A percentile compares a stretch with the other conserved stretches of the same genome.
phyloP scores from a whole-genome alignment of 2,797 vertebrate species.

The Caiman crocodilus region DNA sequence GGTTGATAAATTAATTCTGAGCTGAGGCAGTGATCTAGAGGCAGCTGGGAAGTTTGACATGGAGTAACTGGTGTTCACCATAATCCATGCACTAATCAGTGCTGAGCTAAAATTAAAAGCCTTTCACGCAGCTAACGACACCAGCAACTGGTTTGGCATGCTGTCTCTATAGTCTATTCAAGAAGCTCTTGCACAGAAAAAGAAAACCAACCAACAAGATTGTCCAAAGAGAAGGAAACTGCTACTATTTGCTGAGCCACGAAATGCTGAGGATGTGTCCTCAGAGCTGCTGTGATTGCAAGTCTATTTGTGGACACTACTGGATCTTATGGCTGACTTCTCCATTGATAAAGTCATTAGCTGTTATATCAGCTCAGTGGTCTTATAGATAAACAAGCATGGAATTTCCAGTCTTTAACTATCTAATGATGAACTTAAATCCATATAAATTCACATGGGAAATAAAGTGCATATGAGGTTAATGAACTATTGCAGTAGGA shows the following conservation, averaged over 20 bases:
- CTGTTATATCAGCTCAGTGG: not conserved
- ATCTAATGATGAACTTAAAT: slow-evolving; percentile 7
- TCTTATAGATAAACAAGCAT: slow-evolving; percentile 12
- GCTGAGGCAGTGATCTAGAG: no score
- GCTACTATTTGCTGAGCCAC: no score
- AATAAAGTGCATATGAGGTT: slow-evolving; percentile 46
- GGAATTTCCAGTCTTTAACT: no score
- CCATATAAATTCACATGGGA: slow-evolving; percentile 60
- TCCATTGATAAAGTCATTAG: slow-evolving; percentile 17
- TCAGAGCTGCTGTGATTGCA: not conserved
- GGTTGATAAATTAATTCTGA: no score
- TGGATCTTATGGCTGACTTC: not conserved
- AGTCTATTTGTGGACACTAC: not conserved
- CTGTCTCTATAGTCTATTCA: not conserved
- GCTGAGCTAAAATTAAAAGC: not conserved
- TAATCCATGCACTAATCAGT: no score
- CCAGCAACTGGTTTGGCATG: not conserved
- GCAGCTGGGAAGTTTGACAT: not conserved
- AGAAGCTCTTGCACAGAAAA: not conserved
- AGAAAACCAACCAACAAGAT: not conserved
- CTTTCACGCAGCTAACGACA: not conserved
- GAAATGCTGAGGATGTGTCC: not conserved
- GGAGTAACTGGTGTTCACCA: no score
- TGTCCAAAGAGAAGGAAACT: not conserved
- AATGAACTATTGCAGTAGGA: slow-evolving; percentile 57